Percentiles rank a stretch among this genome's conserved stretches.
These are phyloP conservation scores for Physocephala rufipes DNA, from an alignment of 2,888 invertebrate species.

Conservation along the genomic window DNA sequence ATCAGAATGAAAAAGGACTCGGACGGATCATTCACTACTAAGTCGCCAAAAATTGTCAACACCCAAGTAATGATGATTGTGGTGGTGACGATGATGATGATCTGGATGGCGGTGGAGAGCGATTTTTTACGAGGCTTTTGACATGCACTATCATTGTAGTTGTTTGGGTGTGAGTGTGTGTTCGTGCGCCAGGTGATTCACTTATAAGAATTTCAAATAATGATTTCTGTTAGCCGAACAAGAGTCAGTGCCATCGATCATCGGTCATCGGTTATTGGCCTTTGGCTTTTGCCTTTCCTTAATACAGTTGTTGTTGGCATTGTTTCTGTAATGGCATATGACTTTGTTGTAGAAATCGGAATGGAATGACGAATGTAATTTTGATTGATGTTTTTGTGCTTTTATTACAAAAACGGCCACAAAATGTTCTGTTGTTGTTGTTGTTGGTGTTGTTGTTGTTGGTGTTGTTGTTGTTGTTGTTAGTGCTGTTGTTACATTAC, in stretches of 20 bases:
- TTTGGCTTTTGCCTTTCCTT: too few relatives aligned
- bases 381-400: too few relatives aligned
- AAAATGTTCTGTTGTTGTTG: neutral
- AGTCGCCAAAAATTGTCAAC: neutral
- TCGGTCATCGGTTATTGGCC: too few relatives aligned
- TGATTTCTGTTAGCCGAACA: conserved; percentile 3
- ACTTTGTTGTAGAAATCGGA: too few relatives aligned
- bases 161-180: too few relatives aligned
- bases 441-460: neutral
- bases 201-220: conserved; percentile 16
- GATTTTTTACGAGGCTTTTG: neutral
- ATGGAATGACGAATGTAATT: too few relatives aligned
- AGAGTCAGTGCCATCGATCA: neutral
- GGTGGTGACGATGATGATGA: too few relatives aligned
- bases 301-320: too few relatives aligned
- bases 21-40: too few relatives aligned
- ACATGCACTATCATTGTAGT: neutral
- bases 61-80: neutral
- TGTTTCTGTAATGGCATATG: too few relatives aligned
- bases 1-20: neutral
- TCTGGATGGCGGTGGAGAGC: too few relatives aligned
- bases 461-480: neutral
- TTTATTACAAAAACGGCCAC: neutral
- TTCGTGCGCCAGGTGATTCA: too few relatives aligned
- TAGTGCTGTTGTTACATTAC: neutral